Evolutionary conservation across 2,888 invertebrate genomes (phyloP), one percentile per base, ranked within the genome.

Genomic region (Sycophila texana): DNA sequence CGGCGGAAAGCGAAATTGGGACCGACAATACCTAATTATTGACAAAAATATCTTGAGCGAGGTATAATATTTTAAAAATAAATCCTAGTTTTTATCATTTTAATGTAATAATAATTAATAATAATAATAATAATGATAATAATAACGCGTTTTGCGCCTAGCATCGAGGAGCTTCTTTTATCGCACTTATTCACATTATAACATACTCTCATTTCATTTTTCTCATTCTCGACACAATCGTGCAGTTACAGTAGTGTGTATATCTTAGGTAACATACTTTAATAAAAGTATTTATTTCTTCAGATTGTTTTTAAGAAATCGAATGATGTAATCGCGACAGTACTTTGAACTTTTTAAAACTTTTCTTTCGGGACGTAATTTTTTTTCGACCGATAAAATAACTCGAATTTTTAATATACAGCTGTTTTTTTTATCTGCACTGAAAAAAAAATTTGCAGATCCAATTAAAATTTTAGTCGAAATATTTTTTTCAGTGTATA

Each of bases 181-280:
- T 76, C 60, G 71, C 79, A 79, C 22, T 55, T 79, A 78, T 79
- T 79, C 81, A 79, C 78, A 79, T 76, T 73, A 57, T 76, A 79
- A 66, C 81, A 81, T 76, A 22, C 81, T 77, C 67, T 79, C 79
- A 55, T 67, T 76, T 26, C 26, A 26, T 26, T 39, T 39, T 39
- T 39, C 7, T 39, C 39, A 18, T 60, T 51, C 66, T 65, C 39
- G 30, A 75, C 75, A 65, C 79, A 81, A 57, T 80, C 81, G 53
- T 67, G 51, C 81, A 66, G 60, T 79, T 81, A 81, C 51, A 80
- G 47, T 77, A 77, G 66, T 80, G 77, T 78, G 71, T 74, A 66
- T 77, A 80, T 82, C 80, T 82, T 80, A 82, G 82, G 82, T 80
- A 82, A 82, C 82, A 74, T 80, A 80, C 70, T 55, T 66, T 68